Evolutionary conservation across 2,113 vertebrate species (phyloP), one percentile per base, ranked within the genome.

Genomic region (Micronycteris hirsuta): DNA sequence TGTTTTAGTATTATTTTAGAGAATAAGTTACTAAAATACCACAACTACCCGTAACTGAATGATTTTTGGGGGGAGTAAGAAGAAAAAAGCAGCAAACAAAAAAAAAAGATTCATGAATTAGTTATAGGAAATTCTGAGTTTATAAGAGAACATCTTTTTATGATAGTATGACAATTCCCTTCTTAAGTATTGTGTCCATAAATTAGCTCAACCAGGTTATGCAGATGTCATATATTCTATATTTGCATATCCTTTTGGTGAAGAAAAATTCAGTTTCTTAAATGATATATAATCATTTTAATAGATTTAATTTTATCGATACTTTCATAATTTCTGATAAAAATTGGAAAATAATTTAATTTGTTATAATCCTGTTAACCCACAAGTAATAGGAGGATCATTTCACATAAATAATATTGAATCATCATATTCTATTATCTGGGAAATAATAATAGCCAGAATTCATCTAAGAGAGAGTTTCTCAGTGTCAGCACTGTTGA

Each of bases 1-100:
- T 97, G 97, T 96, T 89, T 19, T 28, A 95, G 43, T 91, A 92
- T 97, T 97, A 93, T 95, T 97, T 97, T 95, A 94, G 92, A 96
- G 95, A 73, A 89, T 76, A 97, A 58, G 89, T 97, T 96, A 91
- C 41, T 95, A 89, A 96, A 96, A 97, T 95, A 93, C 61, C 65
- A 45, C 56, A 96, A 82, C 24, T 91, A 97, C 94, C 63, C 36
- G 63, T 74, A 93, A 96, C 56, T 24, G 24, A 93, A 65, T 94
- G 84, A 31, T 84, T 45, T 96, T 38, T 96, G n/a, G n/a, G n/a
- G n/a, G n/a, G n/a, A n/a, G n/a, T 89, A 77, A 68, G n/a, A 76
- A 73, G 4, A 43, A 67, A n/a, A 41, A 67, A 45, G 86, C 38
- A 82, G n/a, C n/a, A 81, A 70, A 22, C 45, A 28, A 4, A n/a